Conservation (phyloP, 1,140 invertebrate species). For the Zaprionus camerounensis region DNA sequence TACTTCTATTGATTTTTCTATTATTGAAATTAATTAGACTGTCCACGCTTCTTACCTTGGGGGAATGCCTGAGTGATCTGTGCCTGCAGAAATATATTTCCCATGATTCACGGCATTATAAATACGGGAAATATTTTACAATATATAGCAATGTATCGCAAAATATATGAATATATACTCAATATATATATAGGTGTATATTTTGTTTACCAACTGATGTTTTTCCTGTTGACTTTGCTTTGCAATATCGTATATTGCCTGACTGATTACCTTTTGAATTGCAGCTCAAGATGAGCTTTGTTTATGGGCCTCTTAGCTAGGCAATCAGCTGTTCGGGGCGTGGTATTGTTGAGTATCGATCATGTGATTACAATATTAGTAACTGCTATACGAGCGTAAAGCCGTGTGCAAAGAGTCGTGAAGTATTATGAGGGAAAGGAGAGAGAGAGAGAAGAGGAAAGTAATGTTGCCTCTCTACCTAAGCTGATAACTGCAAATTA, state of each 20-base stretch:
- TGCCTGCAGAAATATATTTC: not conserved
- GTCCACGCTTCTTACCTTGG: not conserved
- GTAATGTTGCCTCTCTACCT: not conserved
- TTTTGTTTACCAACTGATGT: constrained; percentile 8
- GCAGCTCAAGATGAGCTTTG: constrained; percentile 2
- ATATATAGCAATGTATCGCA: not conserved
- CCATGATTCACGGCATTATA: constrained; percentile 24
- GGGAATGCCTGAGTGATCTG: not conserved
- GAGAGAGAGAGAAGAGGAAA: too few species aligned
- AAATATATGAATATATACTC: not conserved
- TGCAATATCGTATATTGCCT: not conserved
- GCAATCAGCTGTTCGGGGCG: not conserved
- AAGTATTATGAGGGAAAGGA: not conserved
- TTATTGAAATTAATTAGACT: not conserved
- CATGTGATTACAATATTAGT: constrained; percentile 23
- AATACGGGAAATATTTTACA: not conserved
- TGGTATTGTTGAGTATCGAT: constrained; percentile 12
- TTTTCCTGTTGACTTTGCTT: constrained; percentile 15
- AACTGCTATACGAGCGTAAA: not conserved
- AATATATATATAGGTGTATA: not conserved
- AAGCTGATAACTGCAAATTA: constrained; percentile 38
- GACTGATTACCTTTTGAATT: not conserved
- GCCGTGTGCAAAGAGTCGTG: constrained; percentile 25
- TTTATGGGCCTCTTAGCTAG: not conserved
- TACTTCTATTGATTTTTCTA: constrained; percentile 49